Evolutionary conservation across 2,888 invertebrate species (phyloP).

Genomic region (Tenthredo amoena): DNA sequence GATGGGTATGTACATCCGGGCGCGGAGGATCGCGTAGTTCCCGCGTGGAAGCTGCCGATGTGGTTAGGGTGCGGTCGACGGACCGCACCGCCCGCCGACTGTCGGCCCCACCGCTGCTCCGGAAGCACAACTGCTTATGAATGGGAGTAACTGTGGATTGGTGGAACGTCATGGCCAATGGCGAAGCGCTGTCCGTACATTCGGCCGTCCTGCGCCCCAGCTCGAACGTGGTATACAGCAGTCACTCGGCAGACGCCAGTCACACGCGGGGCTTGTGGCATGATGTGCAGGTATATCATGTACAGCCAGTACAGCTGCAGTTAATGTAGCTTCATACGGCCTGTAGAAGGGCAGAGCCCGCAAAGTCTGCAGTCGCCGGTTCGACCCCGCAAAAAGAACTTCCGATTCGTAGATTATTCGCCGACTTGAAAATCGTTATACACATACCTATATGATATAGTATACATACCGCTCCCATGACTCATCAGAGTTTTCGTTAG

Average conservation of each 20-base stretch:
- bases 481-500: not conserved
- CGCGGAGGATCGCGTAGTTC: conserved; percentile 30
- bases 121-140: conserved; percentile 70
- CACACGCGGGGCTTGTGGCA: not conserved
- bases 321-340: not conserved
- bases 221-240: conserved; percentile 4
- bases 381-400: not conserved
- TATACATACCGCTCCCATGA: not conserved
- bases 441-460: too few relatives aligned
- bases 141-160: conserved; percentile 71
- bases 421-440: not conserved
- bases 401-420: not conserved
- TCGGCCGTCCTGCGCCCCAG: conserved; percentile 48
- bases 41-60: conserved; percentile 42
- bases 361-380: not conserved
- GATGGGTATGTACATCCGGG: not conserved
- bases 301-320: not conserved
- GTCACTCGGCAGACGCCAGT: conserved; percentile 18
- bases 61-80: conserved; percentile 51
- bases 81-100: conserved; percentile 54
- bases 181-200: conserved; percentile 48
- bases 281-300: not conserved
- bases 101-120: conserved; percentile 58
- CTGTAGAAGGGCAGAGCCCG: not conserved
- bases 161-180: conserved; percentile 66